Evolutionary conservation across 1,140 invertebrate species (phyloP), one percentile per base, ranked within the genome.

Genomic region (Lordiphosa stackelbergi): DNA sequence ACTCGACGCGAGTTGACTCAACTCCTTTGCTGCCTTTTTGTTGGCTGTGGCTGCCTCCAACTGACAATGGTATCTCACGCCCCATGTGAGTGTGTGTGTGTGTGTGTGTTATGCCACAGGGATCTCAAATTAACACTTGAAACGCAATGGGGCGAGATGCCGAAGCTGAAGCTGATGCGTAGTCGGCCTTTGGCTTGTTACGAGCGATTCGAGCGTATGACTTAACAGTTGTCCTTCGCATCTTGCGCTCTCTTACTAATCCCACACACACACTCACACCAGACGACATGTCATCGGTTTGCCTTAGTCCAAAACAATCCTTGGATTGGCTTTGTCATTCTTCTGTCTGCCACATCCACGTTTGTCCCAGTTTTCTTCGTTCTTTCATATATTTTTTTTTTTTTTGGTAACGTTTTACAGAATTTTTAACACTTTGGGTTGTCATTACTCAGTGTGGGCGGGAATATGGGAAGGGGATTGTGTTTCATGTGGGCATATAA

Each of bases 61-160:
- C 28, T 11, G 8, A 53, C 68, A 71, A 69, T 56, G 64, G 40
- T 19, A 19, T 19, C 19, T 19, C 19, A 19, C 19, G 19, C 19
- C 19, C 2, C 42, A 46, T 24, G 16, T 16, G 16, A 1, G 16
- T 16, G 34, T 40, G 52, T 48, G 43, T 43, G 37, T 69, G 48
- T 54, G 51, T 65, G 49, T 51, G 38, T 52, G 53, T 69, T 65
- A 56, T 61, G 61, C 53, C 64, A 58, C 53, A 62, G 64, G 60
- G 70, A 73, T 73, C 55, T 73, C 71, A 73, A 73, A 73, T 73
- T 73, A 73, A 73, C 70, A 73, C 71, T 73, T 73, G 70, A 73
- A 64, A 57, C 53, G 58, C 70, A 68, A 73, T 73, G 70, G 53
- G 57, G 56, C 69, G 53, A 53, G 38, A n/a, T 31, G 54, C 10